phyloP scores from a whole-genome alignment of 2,888 invertebrate species.

The Diaphora mendica region DNA sequence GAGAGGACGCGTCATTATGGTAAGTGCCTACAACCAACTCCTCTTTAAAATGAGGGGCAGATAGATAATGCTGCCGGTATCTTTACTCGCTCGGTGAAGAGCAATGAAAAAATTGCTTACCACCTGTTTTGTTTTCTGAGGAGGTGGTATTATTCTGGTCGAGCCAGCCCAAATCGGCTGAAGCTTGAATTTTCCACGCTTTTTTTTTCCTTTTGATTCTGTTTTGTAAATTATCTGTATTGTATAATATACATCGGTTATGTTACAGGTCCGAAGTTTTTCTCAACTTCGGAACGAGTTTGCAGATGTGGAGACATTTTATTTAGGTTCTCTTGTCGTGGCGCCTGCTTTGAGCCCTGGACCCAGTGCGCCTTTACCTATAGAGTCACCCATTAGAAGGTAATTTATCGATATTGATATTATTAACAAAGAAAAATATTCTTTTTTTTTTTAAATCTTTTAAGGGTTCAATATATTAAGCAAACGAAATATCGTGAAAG shows the following conservation, averaged over 20 bases:
- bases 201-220: neutral
- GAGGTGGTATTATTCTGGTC: no score
- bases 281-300: constrained; percentile 97
- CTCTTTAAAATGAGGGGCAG: no score
- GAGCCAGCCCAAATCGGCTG: no score
- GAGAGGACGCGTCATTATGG: no score
- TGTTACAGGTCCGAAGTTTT: constrained; percentile 93
- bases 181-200: neutral
- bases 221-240: neutral
- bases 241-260: neutral
- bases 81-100: no score
- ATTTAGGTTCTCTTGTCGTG: constrained; percentile 87
- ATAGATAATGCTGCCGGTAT: no score
- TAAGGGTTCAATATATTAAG: no score
- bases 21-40: no score
- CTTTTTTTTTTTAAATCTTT: neutral
- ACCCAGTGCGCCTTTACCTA: constrained; percentile 75
- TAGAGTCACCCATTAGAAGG: constrained; percentile 82
- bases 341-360: constrained; percentile 78
- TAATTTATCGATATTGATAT: constrained; percentile 35
- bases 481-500: no score
- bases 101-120: no score
- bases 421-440: neutral
- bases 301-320: constrained; percentile 96
- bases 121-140: no score